These are phyloP conservation scores for Plebejus melissa DNA, from an alignment of 2,888 invertebrate species.

Conservation along the genomic window DNA sequence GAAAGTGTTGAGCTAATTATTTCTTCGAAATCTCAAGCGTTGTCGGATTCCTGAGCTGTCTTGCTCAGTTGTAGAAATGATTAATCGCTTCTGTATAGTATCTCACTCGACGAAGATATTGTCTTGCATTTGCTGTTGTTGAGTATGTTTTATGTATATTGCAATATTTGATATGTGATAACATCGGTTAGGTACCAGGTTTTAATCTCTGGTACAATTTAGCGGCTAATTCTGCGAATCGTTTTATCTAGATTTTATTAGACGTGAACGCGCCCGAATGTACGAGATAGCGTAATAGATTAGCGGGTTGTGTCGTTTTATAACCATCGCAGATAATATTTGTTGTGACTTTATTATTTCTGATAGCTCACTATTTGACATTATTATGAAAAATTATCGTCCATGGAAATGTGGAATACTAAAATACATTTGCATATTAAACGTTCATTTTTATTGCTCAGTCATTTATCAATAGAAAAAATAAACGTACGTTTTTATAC, in stretches of 20 bases:
- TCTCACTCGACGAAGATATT: background rate
- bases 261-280: slow-evolving; percentile 33
- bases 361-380: slow-evolving; percentile 15
- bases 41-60: background rate
- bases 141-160: background rate
- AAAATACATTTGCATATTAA: slow-evolving; percentile 7
- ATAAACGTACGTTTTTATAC: background rate
- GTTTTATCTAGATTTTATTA: slow-evolving; percentile 19
- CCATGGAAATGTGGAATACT: background rate
- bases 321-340: slow-evolving; percentile 31
- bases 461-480: slow-evolving; percentile 5
- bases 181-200: background rate
- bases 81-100: background rate
- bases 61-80: background rate
- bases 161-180: background rate
- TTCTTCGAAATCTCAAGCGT: slow-evolving; percentile 7
- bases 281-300: slow-evolving; percentile 36
- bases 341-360: slow-evolving; percentile 27
- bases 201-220: background rate
- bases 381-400: slow-evolving; percentile 18
- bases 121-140: background rate
- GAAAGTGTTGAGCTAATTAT: slow-evolving; percentile 20
- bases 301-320: slow-evolving; percentile 38
- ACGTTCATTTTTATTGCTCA: slow-evolving; percentile 1
- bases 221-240: background rate